Conservation (phyloP, 2,113 vertebrate genomes). For the Rhynchopsitta pachyrhyncha region DNA sequence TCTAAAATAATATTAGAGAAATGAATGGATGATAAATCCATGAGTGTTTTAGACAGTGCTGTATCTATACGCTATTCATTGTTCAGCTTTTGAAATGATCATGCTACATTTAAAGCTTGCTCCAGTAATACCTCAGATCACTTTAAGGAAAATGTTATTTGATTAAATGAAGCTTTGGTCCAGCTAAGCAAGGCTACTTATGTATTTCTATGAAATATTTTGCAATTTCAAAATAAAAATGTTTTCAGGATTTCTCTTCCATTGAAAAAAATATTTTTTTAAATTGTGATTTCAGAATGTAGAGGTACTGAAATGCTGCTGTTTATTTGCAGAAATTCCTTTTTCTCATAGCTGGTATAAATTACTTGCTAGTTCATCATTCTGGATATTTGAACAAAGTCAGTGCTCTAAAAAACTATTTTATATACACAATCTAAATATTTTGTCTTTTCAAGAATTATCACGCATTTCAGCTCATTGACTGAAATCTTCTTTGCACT, state of each 20-base stretch:
- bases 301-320: not conserved
- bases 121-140: not conserved
- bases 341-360: not conserved
- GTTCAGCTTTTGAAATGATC: not conserved
- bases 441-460: not conserved
- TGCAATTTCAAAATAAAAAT: not conserved
- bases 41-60: not conserved
- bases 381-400: not conserved
- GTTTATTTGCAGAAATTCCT: not conserved
- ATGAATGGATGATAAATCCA: not conserved
- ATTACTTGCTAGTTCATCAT: not conserved
- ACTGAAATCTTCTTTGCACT: not conserved
- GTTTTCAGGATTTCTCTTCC: not conserved
- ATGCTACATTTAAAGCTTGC: not conserved
- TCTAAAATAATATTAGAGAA: not conserved
- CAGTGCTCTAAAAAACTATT: not conserved
- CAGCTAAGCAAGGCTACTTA: not conserved
- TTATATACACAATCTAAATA: accelerated
- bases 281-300: not conserved
- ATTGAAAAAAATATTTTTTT: not conserved
- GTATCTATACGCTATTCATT: not conserved
- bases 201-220: not conserved
- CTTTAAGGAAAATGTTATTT: not conserved
- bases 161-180: not conserved
- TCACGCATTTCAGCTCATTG: not conserved